Evolutionary conservation across 2,888 invertebrate species (phyloP), one percentile per base, ranked within the genome.

Genomic region (Machimus rusticus): DNA sequence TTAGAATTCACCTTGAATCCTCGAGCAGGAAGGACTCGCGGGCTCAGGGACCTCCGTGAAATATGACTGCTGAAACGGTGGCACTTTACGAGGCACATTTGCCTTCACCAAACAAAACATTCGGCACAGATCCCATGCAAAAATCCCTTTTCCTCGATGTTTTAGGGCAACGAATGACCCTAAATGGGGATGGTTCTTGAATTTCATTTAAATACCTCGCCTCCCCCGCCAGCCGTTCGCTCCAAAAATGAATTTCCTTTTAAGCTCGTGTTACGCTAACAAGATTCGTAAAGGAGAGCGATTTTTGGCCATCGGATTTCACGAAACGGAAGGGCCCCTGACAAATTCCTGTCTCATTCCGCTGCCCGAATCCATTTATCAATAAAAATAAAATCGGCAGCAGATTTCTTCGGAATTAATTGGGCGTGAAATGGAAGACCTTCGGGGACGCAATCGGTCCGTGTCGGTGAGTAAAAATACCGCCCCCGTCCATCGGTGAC

Each of bases 351-450:
- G 37, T 34, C 77, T 19, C 77, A 37, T 76, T 37, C 34, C 39
- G n/a, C 9, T 37, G 19, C 37, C 19, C 31, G 37, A 77, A 77
- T 37, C 37, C 77, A 37, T 77, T 77, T 77, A 77, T 77, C 77
- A 39, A 77, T 77, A 39, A 39, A 74, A 77, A 39, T 39, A 77
- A 39, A 39, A 77, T 39, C 77, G 31, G 23, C 4, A 66, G 28
- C 51, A 66, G 66, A 39, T 77, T 77, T 31, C 77, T 77, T 77
- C 16, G 9, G 6, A 77, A 39, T 19, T 77, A 77, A 77, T 77
- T 77, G 77, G 77, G 77, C 77, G 31, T 77, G 77, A 77, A 77
- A 77, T 77, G n/a, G 77, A 77, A 39, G 77, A 39, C 77, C 77
- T 34, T 39, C 39, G 12, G 19, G 19, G n/a, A 19, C 77, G 39